Evolutionary conservation across 2,113 vertebrate genomes (phyloP).

Genomic region (Brachyhypopomus occidentalis): DNA sequence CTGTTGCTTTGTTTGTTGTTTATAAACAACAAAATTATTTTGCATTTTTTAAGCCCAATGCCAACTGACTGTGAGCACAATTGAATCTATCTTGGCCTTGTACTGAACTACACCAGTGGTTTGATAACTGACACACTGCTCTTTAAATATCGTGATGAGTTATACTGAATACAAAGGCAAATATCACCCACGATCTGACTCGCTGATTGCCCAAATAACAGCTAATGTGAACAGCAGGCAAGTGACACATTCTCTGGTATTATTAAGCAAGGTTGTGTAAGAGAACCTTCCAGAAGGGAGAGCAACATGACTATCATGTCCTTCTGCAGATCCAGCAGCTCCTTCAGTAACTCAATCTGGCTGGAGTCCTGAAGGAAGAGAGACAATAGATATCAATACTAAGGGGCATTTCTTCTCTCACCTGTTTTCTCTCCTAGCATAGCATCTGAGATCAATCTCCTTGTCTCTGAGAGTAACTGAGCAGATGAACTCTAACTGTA

Average conservation of each 20-base stretch:
- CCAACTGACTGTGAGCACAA: not conserved
- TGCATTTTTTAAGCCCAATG: not conserved
- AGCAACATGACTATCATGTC: constrained; percentile 99
- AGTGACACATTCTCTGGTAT: not conserved
- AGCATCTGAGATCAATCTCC: constrained; percentile 49
- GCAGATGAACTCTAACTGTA: not conserved
- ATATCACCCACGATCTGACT: constrained; percentile 6
- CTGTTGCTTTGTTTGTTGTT: not conserved
- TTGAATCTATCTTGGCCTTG: not conserved
- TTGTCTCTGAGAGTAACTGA: constrained; percentile 53
- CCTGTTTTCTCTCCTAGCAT: constrained; percentile 2
- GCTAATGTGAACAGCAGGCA: constrained; percentile 20
- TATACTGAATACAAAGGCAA: not conserved
- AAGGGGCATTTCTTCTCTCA: not conserved
- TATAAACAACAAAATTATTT: not conserved
- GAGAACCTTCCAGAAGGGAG: constrained; percentile 93
- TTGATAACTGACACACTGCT: constrained; percentile 1
- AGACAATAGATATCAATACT: constrained; percentile 30
- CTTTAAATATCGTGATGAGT: not conserved
- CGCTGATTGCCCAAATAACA: constrained; percentile 1
- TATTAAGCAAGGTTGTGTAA: constrained; percentile 10
- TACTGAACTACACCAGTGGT: not conserved
- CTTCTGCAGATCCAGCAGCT: constrained; percentile 95
- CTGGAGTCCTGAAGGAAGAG: constrained; percentile 85
- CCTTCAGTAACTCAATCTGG: constrained; percentile 96